Evolutionary conservation across 2,797 vertebrate species (phyloP).

Genomic region (Melopsittacus undulatus): DNA sequence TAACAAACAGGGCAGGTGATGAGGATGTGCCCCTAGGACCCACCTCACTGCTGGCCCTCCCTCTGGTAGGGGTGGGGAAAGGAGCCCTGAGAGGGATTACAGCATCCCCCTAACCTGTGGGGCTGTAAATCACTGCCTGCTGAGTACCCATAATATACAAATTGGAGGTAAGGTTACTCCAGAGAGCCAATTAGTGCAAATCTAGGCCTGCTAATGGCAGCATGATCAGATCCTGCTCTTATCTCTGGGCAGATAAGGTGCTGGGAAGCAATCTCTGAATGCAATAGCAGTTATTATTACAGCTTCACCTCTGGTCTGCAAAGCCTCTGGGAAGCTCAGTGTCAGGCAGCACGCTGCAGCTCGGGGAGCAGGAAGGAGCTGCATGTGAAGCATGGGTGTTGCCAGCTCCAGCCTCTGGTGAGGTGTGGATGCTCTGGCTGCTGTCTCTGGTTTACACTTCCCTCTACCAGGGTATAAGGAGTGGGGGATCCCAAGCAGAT

Average conservation of each 20-base stretch:
- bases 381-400: rapidly evolving
- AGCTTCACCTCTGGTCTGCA: background rate
- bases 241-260: slow-evolving; percentile 52
- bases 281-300: background rate
- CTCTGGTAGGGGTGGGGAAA: background rate
- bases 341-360: rapidly evolving
- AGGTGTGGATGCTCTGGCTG: rapidly evolving
- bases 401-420: background rate
- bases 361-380: background rate
- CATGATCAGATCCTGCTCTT: slow-evolving; percentile 65
- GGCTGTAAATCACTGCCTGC: slow-evolving; percentile 55
- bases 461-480: background rate
- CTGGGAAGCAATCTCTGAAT: background rate
- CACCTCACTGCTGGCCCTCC: background rate
- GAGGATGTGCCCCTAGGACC: background rate
- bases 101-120: background rate
- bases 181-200: slow-evolving; percentile 79
- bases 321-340: background rate
- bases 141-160: slow-evolving; percentile 44
- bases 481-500: background rate
- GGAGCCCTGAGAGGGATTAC: background rate
- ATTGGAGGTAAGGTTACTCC: slow-evolving; percentile 69
- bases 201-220: slow-evolving; percentile 69
- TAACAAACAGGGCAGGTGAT: background rate
- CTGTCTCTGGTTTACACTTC: rapidly evolving